Evolutionary conservation across 1,140 invertebrate genomes (phyloP).

Genomic region (Hetaerina americana): DNA sequence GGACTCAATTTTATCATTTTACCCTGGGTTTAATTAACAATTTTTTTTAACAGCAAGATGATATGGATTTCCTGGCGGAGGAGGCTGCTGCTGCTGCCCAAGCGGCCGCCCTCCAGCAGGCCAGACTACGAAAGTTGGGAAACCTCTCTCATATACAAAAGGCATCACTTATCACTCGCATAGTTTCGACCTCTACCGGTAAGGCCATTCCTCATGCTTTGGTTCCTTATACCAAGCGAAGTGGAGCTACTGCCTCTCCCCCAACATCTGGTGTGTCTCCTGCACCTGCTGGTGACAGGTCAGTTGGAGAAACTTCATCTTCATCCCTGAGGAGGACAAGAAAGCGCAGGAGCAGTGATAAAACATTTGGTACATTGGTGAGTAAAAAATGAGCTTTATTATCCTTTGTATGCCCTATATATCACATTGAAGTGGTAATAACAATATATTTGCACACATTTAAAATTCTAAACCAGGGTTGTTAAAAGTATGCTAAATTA

Average conservation of each 20-base stretch:
- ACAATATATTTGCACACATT: too few relatives aligned
- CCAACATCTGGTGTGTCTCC: neutral
- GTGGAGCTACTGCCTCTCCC: neutral
- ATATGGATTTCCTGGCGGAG: neutral
- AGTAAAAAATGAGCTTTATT: too few relatives aligned
- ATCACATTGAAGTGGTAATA: too few relatives aligned
- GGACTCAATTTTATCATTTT: too few relatives aligned
- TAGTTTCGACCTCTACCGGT: neutral
- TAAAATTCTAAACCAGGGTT: too few relatives aligned
- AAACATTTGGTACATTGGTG: neutral
- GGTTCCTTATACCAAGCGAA: neutral
- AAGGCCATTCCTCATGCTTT: neutral
- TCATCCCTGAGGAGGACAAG: conserved; percentile 3
- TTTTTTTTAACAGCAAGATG: neutral
- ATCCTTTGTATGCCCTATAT: too few relatives aligned
- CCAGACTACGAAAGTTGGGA: neutral
- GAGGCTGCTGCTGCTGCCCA: conserved; percentile 1
- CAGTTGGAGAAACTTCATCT: neutral
- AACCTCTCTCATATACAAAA: neutral
- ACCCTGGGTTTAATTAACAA: neutral
- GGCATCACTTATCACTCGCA: neutral
- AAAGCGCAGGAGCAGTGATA: conserved; percentile 10
- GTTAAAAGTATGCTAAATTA: too few relatives aligned
- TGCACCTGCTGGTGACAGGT: neutral
- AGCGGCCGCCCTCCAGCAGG: neutral